phyloP scores from a whole-genome alignment of 2,888 invertebrate genomes.

The Apodemia mormo region DNA sequence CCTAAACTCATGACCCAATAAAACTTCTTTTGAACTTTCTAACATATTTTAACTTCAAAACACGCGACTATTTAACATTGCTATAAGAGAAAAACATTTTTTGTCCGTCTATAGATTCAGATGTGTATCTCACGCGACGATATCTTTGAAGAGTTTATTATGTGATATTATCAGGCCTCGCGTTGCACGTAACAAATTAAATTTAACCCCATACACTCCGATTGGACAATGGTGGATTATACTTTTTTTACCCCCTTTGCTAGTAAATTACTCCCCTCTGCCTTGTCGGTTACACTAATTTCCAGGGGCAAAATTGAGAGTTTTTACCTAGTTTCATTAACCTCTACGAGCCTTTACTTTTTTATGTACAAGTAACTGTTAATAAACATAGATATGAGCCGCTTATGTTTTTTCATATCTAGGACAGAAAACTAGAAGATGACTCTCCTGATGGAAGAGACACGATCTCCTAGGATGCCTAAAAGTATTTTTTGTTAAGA shows the following conservation, averaged over 20 bases:
- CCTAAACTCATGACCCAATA: neutral
- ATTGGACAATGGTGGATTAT: conserved; percentile 9
- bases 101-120: conserved; percentile 42
- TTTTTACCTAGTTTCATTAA: neutral
- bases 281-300: neutral
- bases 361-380: neutral
- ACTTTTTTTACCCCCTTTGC: neutral
- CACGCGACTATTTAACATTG: conserved; percentile 8
- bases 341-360: neutral
- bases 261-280: conserved; percentile 1
- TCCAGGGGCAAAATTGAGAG: neutral
- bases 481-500: too few relatives aligned
- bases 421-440: too few relatives aligned
- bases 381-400: too few relatives aligned
- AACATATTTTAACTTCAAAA: conserved; percentile 8
- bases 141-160: conserved; percentile 27
- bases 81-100: conserved; percentile 42
- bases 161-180: conserved; percentile 21
- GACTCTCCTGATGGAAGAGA: too few relatives aligned
- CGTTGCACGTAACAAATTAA: conserved; percentile 17
- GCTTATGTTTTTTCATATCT: too few relatives aligned
- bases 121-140: conserved; percentile 45
- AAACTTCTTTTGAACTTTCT: conserved; percentile 1
- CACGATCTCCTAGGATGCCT: too few relatives aligned
- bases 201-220: conserved; percentile 5